A percentile compares a stretch with the other conserved stretches of the same genome.
phyloP scores from a whole-genome alignment of 2,797 vertebrate species.

The Chromobotia macracanthus region DNA sequence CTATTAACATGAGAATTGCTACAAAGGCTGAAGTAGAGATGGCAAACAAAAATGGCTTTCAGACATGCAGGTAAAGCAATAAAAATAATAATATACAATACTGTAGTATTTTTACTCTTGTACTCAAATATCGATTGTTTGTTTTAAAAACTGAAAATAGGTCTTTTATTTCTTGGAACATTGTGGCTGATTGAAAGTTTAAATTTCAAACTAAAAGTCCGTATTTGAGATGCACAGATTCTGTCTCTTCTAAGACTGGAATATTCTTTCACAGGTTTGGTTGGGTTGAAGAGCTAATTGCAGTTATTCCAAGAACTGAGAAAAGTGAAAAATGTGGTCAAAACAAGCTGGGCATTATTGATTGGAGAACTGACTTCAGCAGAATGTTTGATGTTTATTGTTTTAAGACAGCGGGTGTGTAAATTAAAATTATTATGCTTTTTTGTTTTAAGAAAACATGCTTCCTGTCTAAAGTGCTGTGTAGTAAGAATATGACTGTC shows the following conservation, averaged over 20 bases:
- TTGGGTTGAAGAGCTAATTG: slow-evolving; percentile 70
- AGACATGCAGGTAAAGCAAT: slow-evolving; percentile 77
- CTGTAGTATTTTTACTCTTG: background rate
- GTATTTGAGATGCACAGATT: background rate
- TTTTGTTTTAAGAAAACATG: too few species aligned
- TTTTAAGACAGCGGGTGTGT: slow-evolving; percentile 72
- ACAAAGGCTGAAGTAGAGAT: slow-evolving; percentile 66
- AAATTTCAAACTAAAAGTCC: background rate
- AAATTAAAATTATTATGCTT: background rate
- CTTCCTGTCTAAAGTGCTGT: too few species aligned
- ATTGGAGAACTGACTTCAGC: slow-evolving; percentile 41
- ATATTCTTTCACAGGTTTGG: slow-evolving; percentile 68
- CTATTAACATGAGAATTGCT: slow-evolving; percentile 69
- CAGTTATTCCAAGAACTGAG: slow-evolving; percentile 67
- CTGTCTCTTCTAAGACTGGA: background rate
- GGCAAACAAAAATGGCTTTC: slow-evolving; percentile 65
- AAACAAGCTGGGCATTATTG: slow-evolving; percentile 58
- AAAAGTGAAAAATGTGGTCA: slow-evolving; percentile 62
- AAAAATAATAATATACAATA: background rate
- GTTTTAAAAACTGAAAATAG: too few species aligned
- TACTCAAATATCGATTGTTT: background rate
- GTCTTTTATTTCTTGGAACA: background rate
- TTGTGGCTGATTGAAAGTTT: background rate
- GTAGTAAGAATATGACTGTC: too few species aligned
- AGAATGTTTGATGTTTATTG: slow-evolving; percentile 71